Conservation (phyloP, 1,140 invertebrate species). For the Drosophila tristis region DNA sequence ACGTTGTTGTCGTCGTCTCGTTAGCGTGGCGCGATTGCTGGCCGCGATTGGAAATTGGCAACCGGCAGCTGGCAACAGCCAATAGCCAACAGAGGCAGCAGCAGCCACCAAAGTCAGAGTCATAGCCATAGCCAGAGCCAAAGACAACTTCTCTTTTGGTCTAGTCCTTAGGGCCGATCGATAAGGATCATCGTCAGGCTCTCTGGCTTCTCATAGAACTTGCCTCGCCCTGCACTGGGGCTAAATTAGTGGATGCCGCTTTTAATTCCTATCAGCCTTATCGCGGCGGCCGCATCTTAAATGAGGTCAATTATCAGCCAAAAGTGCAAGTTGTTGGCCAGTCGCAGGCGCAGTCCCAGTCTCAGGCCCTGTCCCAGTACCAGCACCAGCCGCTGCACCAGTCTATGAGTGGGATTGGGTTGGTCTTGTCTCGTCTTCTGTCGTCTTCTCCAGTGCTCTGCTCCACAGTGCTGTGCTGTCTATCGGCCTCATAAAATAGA, state of each 20-base stretch:
- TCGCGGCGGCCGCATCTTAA: slow-evolving; percentile 69
- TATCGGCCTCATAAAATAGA: slow-evolving; percentile 66
- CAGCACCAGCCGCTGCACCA: no score
- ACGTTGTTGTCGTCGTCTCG: slow-evolving; percentile 78
- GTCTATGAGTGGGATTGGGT: slow-evolving; percentile 28
- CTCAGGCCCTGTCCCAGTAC: neutral
- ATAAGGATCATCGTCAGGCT: slow-evolving; percentile 70
- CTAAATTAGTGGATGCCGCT: slow-evolving; percentile 82
- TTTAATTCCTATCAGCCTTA: slow-evolving; percentile 78
- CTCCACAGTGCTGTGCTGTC: slow-evolving; percentile 14
- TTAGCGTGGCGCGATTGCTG: slow-evolving; percentile 76
- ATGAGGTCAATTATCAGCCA: slow-evolving; percentile 80
- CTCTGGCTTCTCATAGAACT: slow-evolving; percentile 17
- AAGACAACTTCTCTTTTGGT: slow-evolving; percentile 60
- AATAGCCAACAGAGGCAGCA: slow-evolving; percentile 43
- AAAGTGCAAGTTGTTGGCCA: slow-evolving; percentile 74
- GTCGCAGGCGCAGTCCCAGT: slow-evolving; percentile 5
- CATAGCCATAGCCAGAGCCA: slow-evolving; percentile 23
- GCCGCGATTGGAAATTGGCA: slow-evolving; percentile 78
- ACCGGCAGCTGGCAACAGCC: slow-evolving; percentile 47
- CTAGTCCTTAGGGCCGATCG: slow-evolving; percentile 77
- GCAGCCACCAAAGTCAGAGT: slow-evolving; percentile 33
- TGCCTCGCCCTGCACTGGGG: slow-evolving; percentile 21
- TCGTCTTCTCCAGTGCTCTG: slow-evolving; percentile 11
- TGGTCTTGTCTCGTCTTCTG: slow-evolving; percentile 4